Evolutionary conservation across 2,888 invertebrate species (phyloP), one percentile per base, ranked within the genome.

Genomic region (Amiota communis): DNA sequence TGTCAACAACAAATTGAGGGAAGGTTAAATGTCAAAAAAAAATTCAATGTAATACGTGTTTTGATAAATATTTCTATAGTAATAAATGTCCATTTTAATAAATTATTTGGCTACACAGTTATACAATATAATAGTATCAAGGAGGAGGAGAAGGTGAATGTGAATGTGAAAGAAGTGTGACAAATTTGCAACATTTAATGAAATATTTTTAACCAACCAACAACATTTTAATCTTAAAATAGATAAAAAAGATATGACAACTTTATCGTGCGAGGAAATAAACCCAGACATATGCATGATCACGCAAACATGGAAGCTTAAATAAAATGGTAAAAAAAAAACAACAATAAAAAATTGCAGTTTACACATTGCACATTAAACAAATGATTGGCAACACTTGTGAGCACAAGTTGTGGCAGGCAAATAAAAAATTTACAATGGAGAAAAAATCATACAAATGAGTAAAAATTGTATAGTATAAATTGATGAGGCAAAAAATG

Each of bases 381-480:
- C 67, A 68, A 20, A 65, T 65, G 46, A 48, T 48, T 65, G 65
- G 65, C 65, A 65, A 65, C 65, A 65, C 49, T 65, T 65, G 65
- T 23, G 53, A 13, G 51, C 51, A 51, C 47, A 9, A 20, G 67
- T 51, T 15, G n/a, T 48, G n/a, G 48, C 51, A 63, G 4, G 9
- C 20, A 51, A 15, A 11, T 13, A 67, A 20, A 51, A 53, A 23
- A 23, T 48, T 12, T 48, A 68, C 23, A 13, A 11, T 46, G 46
- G 17, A 4, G 46, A 11, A 46, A 63, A 36, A 36, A 36, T 6
- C 2, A 36, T 36, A 36, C 6, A 36, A 36, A 36, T 36, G 36
- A 36, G 6, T 6, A 6, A 36, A 36, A 36, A 6, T 36, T 36
- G 36, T 36, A 36, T 36, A 6, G 6, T 6, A 36, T 36, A 2